phyloP scores from a whole-genome alignment of 2,888 invertebrate genomes.

The Amphipoea lucens region DNA sequence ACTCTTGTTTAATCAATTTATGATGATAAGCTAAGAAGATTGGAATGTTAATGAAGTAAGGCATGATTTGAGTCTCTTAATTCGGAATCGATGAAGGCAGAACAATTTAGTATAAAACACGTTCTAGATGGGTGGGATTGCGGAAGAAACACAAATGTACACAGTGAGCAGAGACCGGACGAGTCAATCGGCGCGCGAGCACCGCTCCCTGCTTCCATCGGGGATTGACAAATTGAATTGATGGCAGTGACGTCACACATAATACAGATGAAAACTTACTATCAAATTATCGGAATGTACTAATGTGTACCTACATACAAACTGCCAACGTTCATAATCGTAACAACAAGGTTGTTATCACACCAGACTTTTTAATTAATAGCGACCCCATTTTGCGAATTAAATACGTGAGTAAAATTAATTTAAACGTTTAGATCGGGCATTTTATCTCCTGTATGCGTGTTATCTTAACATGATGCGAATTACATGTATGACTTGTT shows the following conservation, averaged over 20 bases:
- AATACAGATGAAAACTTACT: conserved; percentile 64
- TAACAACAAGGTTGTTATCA: conserved; percentile 59
- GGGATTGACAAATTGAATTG: conserved; percentile 80
- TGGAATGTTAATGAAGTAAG: background rate
- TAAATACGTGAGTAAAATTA: conserved; percentile 58
- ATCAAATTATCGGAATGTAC: conserved; percentile 57
- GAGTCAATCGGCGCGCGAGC: conserved; percentile 85
- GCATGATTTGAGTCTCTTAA: background rate
- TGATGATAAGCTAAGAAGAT: background rate
- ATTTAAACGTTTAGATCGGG: conserved; percentile 52
- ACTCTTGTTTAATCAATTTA: background rate
- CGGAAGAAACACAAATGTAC: conserved; percentile 83
- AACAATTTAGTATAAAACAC: conserved; percentile 29
- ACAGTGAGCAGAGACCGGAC: conserved; percentile 81
- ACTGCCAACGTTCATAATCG: conserved; percentile 50
- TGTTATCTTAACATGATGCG: conserved; percentile 40
- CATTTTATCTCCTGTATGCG: conserved; percentile 38
- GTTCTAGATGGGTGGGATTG: conserved; percentile 75
- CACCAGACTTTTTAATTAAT: conserved; percentile 59
- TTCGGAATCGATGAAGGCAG: background rate
- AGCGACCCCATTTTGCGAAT: conserved; percentile 60
- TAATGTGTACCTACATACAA: conserved; percentile 47
- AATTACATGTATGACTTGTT: conserved; percentile 29
- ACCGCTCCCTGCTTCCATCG: conserved; percentile 81
- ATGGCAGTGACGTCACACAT: conserved; percentile 65